A percentile compares a stretch with the other conserved stretches of the same genome.
These are phyloP conservation scores for Trichopoda pennipes DNA, from an alignment of 2,888 invertebrate genomes.

Conservation along the genomic window DNA sequence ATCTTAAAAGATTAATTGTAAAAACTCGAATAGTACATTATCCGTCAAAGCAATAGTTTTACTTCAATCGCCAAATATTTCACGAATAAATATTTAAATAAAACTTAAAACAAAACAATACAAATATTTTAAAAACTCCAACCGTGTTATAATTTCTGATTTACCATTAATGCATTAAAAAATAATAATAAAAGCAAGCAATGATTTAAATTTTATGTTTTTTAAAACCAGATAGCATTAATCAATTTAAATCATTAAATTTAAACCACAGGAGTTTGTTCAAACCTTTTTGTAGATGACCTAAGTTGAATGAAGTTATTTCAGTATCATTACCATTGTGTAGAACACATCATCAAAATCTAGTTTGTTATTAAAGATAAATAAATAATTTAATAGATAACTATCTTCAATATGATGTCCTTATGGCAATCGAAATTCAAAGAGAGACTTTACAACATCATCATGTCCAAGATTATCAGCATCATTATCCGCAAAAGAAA, in stretches of 20 bases:
- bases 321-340: constrained; percentile 6
- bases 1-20: too few species aligned
- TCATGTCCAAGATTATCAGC: constrained; percentile 57
- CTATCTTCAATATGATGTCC: neutral
- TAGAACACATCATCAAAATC: constrained; percentile 21
- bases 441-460: constrained; percentile 48
- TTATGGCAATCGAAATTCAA: constrained; percentile 3
- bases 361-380: constrained; percentile 31
- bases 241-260: constrained; percentile 24
- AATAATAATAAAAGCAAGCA: too few species aligned
- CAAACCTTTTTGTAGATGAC: neutral
- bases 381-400: constrained; percentile 33
- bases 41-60: too few species aligned
- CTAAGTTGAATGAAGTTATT: neutral
- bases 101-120: constrained; percentile 36
- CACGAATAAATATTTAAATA: neutral
- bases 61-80: too few species aligned
- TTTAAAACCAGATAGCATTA: constrained; percentile 13
- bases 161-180: constrained; percentile 67
- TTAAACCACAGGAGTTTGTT: neutral
- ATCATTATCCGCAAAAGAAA: neutral
- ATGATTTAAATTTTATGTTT: too few species aligned
- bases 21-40: too few species aligned
- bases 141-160: constrained; percentile 77
- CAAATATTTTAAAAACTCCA: constrained; percentile 63